Conservation (phyloP, 2,113 vertebrate species). For the Bothrops jararaca region DNA sequence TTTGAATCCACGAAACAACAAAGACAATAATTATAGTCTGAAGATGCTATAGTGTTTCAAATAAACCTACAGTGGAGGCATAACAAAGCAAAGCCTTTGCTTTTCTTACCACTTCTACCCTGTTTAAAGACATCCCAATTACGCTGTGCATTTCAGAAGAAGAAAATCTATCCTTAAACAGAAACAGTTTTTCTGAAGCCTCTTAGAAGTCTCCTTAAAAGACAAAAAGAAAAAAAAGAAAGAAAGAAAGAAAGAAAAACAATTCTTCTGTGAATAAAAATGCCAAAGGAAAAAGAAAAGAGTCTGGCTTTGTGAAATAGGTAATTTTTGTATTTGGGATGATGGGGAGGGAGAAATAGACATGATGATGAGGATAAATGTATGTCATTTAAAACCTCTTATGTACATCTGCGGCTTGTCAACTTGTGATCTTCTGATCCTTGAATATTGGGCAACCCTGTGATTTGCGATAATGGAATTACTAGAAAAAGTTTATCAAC, state of each 20-base stretch:
- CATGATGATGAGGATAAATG: constrained; percentile 33
- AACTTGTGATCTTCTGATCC: constrained; percentile 64
- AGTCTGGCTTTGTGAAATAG: constrained; percentile 54
- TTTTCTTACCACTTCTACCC: constrained; percentile 63
- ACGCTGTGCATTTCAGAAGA: constrained; percentile 54
- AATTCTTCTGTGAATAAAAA: constrained; percentile 56
- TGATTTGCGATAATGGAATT: constrained; percentile 68
- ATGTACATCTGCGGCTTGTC: constrained; percentile 62
- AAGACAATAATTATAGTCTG: constrained; percentile 69
- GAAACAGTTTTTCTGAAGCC: constrained; percentile 67
- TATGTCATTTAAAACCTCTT: constrained; percentile 60
- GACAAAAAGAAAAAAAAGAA: not conserved
- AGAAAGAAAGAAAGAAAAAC: not conserved
- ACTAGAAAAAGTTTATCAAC: constrained; percentile 55
- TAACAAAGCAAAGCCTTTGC: constrained; percentile 49
- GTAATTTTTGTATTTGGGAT: not conserved
- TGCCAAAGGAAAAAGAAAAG: constrained; percentile 26
- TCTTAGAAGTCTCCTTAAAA: constrained; percentile 37
- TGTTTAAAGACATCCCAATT: constrained; percentile 70
- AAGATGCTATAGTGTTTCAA: constrained; percentile 67
- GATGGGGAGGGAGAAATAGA: constrained; percentile 48
- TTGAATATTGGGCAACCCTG: constrained; percentile 63
- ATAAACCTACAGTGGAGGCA: constrained; percentile 60
- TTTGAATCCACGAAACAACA: constrained; percentile 66
- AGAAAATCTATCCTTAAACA: constrained; percentile 69